These are phyloP conservation scores for Mystacides longicornis DNA, from an alignment of 2,888 invertebrate species.

Conservation along the genomic window DNA sequence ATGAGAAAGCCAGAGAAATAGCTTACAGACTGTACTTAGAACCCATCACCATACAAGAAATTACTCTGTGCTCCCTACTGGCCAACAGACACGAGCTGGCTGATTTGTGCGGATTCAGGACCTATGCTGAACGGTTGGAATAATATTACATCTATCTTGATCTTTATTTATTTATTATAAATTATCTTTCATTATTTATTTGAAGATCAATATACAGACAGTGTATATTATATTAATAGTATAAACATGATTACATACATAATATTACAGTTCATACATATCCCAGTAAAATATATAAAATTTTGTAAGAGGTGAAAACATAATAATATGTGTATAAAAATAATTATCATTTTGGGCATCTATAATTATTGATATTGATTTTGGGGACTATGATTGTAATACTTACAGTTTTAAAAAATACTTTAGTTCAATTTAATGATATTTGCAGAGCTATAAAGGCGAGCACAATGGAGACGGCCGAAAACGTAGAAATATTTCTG, in stretches of 20 bases:
- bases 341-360: no score
- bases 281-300: no score
- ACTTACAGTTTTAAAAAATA: not conserved
- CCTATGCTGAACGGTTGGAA: conserved; percentile 71
- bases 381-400: not conserved
- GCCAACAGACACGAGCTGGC: conserved; percentile 73
- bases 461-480: conserved; percentile 76
- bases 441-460: conserved; percentile 70
- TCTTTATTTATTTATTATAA: not conserved
- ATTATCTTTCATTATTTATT: no score
- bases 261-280: no score
- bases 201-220: no score
- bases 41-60: conserved; percentile 70
- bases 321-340: no score
- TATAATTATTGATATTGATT: no score
- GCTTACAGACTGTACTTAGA: conserved; percentile 81
- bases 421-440: no score
- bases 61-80: conserved; percentile 64
- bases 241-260: conserved; percentile 1
- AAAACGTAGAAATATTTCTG: conserved; percentile 73
- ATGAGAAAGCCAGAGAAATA: conserved; percentile 73
- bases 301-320: no score
- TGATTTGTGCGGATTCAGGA: conserved; percentile 77
- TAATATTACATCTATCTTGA: not conserved
- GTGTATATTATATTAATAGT: no score